Percentiles rank a stretch among this genome's conserved stretches.
These are phyloP conservation scores for Hydrophis major DNA, from an alignment of 2,797 vertebrate genomes.

Conservation along the genomic window DNA sequence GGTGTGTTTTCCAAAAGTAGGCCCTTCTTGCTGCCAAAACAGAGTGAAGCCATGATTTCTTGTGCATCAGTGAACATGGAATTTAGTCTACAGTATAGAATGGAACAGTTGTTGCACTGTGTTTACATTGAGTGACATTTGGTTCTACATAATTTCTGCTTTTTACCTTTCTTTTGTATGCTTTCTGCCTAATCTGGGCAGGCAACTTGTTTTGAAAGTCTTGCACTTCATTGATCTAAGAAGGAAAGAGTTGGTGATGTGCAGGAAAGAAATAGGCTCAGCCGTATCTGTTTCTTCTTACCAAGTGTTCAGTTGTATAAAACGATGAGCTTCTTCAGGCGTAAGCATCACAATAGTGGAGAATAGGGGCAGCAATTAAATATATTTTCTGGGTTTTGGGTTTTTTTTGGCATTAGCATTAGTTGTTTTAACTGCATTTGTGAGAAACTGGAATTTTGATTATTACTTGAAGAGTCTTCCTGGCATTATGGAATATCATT, in stretches of 20 bases:
- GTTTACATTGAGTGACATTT: not conserved
- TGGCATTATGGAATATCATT: not conserved
- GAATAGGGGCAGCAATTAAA: not conserved
- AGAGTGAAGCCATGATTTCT: slow-evolving; percentile 61
- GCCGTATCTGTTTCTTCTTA: too few relatives aligned
- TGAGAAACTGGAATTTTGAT: not conserved
- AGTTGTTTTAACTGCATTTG: not conserved
- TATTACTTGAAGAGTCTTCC: not conserved
- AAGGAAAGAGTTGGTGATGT: not conserved
- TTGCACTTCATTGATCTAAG: not conserved
- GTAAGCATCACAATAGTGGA: not conserved
- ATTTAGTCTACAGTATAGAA: not conserved
- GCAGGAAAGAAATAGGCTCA: not conserved
- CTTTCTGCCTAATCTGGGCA: not conserved
- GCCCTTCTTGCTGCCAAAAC: slow-evolving; percentile 47
- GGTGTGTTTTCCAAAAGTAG: slow-evolving; percentile 57
- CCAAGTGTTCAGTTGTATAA: not conserved
- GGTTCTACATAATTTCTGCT: not conserved
- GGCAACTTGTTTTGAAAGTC: not conserved
- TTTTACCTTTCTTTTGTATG: not conserved
- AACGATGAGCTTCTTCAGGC: not conserved
- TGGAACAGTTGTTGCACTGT: not conserved
- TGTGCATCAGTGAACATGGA: slow-evolving; percentile 2
- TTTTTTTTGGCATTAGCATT: not conserved
- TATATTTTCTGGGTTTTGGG: not conserved